A percentile compares a stretch with the other conserved stretches of the same genome.
Conservation (phyloP, 2,797 vertebrate species). For the Rallus crepitans region DNA sequence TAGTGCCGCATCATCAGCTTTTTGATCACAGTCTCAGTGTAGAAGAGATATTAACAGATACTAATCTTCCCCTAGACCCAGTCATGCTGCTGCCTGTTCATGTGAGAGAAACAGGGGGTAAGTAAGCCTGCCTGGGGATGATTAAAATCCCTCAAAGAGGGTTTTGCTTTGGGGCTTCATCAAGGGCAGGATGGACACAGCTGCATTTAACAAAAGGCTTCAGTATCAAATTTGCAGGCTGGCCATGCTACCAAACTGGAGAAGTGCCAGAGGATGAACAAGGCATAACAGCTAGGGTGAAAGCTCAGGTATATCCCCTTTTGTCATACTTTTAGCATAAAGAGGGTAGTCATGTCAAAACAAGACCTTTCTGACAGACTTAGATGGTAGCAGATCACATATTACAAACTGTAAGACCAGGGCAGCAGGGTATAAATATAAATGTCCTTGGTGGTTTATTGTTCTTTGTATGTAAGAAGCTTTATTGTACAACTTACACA, state of each 20-base stretch:
- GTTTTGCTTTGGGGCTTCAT: neutral
- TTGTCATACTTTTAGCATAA: neutral
- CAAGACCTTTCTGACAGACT: too few relatives aligned
- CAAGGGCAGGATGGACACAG: neutral
- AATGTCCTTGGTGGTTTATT: slow-evolving; percentile 87
- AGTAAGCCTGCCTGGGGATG: neutral
- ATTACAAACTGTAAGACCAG: neutral
- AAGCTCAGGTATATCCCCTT: neutral
- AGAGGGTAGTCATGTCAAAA: neutral
- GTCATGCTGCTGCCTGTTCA: neutral
- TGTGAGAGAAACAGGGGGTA: neutral
- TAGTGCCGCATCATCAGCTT: neutral
- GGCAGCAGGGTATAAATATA: slow-evolving; percentile 71
- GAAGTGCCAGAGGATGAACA: neutral
- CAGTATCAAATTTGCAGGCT: too few relatives aligned
- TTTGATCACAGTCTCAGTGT: neutral
- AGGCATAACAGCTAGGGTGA: accelerated
- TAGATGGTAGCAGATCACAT: too few relatives aligned
- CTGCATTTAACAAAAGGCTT: too few relatives aligned
- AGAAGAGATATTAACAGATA: neutral
- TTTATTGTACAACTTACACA: slow-evolving; percentile 88
- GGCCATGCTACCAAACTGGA: accelerated
- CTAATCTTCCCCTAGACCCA: neutral
- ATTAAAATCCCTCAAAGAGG: neutral
- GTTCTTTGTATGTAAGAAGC: slow-evolving; percentile 89